Evolutionary conservation across 2,888 invertebrate genomes (phyloP), one percentile per base, ranked within the genome.

Genomic region (Catocala nupta): DNA sequence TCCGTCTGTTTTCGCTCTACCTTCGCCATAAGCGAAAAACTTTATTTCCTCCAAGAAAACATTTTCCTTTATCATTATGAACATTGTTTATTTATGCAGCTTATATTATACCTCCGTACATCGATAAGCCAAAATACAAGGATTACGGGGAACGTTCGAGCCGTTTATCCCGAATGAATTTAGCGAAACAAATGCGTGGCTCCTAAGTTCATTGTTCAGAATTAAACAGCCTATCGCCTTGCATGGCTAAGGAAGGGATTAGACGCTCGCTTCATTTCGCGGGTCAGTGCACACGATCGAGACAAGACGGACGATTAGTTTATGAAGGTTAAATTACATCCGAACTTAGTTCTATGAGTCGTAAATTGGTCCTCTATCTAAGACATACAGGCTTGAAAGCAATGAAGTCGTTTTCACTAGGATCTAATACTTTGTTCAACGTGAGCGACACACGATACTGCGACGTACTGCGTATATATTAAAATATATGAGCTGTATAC

Each of bases 211-310:
- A 73, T 76, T 75, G 80, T 73, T 83, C 81, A 70, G 80, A 85
- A 82, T 86, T 85, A 86, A 89, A 84, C 85, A 82, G 85, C 85
- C 85, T 88, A 85, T 87, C 87, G 80, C 85, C 81, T 86, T 83
- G 55, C 48, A 61, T 54, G 49, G 54, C 65, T 68, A 64, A 71
- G 76, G 81, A 80, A 72, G 70, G 87, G 88, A 86, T 90, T 89
- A 88, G 82, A 74, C 77, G 83, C 85, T 85, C 84, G 81, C 80
- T 87, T 88, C 83, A 88, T 88, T 89, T 86, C 81, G 81, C 81
- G 85, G 84, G 82, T 82, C 82, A 84, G 75, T 80, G 77, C 73
- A 75, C 81, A 79, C 63, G 78, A 71, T 71, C 66, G 72, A 70
- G 70, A 73, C 75, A 71, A 74, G 76, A 71, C 70, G 71, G 74